phyloP scores from a whole-genome alignment of 2,797 vertebrate genomes.

The Notolabrus celidotus region DNA sequence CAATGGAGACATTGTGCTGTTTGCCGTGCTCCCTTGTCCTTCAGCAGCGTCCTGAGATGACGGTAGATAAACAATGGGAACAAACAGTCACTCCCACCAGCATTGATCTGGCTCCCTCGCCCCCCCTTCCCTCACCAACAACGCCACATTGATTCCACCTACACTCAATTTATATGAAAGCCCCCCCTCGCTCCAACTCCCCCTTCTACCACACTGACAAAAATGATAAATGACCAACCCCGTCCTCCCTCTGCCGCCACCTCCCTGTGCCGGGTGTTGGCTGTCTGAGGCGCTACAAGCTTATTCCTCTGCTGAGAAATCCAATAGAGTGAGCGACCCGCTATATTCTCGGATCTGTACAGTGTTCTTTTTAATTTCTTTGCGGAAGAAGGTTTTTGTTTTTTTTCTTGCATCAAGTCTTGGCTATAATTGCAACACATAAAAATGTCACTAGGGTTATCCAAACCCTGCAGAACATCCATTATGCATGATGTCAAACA shows the following conservation, averaged over 20 bases:
- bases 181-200: slow-evolving; percentile 44
- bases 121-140: slow-evolving; percentile 60
- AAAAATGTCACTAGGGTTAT: slow-evolving; percentile 66
- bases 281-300: slow-evolving; percentile 74
- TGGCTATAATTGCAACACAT: slow-evolving; percentile 61
- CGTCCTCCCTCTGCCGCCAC: slow-evolving; percentile 59
- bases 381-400: neutral
- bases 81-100: slow-evolving; percentile 83
- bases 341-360: slow-evolving; percentile 29
- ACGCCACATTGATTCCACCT: slow-evolving; percentile 83
- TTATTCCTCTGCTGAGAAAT: slow-evolving; percentile 78
- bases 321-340: slow-evolving; percentile 69
- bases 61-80: slow-evolving; percentile 82
- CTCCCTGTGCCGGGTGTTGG: slow-evolving; percentile 62
- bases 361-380: slow-evolving; percentile 21
- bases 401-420: slow-evolving; percentile 26
- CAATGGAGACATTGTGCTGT: slow-evolving; percentile 71
- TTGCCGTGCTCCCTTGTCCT: slow-evolving; percentile 75
- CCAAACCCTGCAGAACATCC: slow-evolving; percentile 59
- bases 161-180: slow-evolving; percentile 83
- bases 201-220: slow-evolving; percentile 73
- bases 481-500: slow-evolving; percentile 67
- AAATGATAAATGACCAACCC: slow-evolving; percentile 82
- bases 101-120: slow-evolving; percentile 75
- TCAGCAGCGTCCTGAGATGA: slow-evolving; percentile 74